Evolutionary conservation across 2,113 vertebrate genomes (phyloP).

Genomic region (Dendrocopos noguchii): DNA sequence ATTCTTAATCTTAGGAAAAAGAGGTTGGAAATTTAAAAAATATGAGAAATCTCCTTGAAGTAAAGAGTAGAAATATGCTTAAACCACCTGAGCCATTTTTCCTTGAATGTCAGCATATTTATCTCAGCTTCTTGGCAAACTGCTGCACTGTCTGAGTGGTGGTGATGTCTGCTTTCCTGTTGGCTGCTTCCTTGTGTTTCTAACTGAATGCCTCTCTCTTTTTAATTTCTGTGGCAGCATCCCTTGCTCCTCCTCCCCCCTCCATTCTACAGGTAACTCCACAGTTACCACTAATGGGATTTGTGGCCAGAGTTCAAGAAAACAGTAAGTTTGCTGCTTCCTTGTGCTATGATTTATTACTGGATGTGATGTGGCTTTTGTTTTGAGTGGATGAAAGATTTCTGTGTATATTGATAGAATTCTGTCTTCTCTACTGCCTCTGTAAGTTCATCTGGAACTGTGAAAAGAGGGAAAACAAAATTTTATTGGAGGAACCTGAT

Average conservation of each 20-base stretch:
- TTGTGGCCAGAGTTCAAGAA: slow-evolving; percentile 99
- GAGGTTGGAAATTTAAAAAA: neutral
- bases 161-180: slow-evolving; percentile 36
- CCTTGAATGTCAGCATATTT: neutral
- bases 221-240: slow-evolving; percentile 83
- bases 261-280: slow-evolving; percentile 99
- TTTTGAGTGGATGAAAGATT: neutral
- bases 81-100: neutral
- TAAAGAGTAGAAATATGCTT: neutral
- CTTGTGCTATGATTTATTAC: slow-evolving; percentile 71
- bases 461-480: neutral
- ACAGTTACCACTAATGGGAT: slow-evolving; percentile 99
- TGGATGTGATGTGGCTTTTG: slow-evolving; percentile 55
- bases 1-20: neutral
- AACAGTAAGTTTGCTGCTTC: slow-evolving; percentile 94
- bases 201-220: slow-evolving; percentile 66
- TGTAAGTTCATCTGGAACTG: neutral
- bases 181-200: slow-evolving; percentile 51
- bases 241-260: slow-evolving; percentile 95
- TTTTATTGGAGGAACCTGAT: neutral
- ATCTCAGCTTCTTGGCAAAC: neutral
- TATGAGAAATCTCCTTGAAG: neutral
- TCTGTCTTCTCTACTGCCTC: neutral
- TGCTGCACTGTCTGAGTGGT: slow-evolving; percentile 1
- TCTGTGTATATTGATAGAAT: neutral